Evolutionary conservation across 2,113 vertebrate species (phyloP), one percentile per base, ranked within the genome.

Genomic region (Rhinogobius similis): DNA sequence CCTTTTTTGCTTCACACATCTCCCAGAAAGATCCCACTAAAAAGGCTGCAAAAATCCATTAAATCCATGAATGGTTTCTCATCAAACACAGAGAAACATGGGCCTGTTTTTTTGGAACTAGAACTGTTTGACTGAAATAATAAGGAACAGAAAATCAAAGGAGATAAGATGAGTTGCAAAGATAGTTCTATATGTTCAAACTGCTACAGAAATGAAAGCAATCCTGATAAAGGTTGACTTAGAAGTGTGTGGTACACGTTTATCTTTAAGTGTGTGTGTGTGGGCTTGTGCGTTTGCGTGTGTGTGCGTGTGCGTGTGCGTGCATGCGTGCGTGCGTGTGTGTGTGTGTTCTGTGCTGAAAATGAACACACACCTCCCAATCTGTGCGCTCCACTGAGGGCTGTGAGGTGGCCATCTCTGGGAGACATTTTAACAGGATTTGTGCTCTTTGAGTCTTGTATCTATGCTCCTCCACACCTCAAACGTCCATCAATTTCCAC

Each of bases 1-100:
- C 43, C 61, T 29, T 36, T 44, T 65, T 52, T 41, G 59, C 26
- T 71, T 36, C 68, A 88, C 70, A 83, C 81, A 84, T 88, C 83
- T 91, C 73, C 86, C 79, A 90, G 88, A 58, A 58, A 58, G 55
- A 90, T 91, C 80, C 82, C 75, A 66, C 72, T 84, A 85, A 88
- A 89, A 89, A 79, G 82, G 79, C 83, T 65, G 56, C 83, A 87
- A 79, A 93, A 92, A 92, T 91, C 91, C 91, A 93, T 92, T 93
- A 92, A 93, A 93, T 91, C 90, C 90, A 87, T 90, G 86, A 92
- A 92, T 92, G 90, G 88, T 88, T 92, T 92, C 87, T 83, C 89
- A 91, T 92, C 89, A 92, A 92, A 93, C 88, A 88, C 75, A 59
- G 67, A 79, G 76, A 82, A 80, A 77, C 78, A 77, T 74, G 79